phyloP scores from a whole-genome alignment of 2,888 invertebrate species.

The Drosophila helvetica region DNA sequence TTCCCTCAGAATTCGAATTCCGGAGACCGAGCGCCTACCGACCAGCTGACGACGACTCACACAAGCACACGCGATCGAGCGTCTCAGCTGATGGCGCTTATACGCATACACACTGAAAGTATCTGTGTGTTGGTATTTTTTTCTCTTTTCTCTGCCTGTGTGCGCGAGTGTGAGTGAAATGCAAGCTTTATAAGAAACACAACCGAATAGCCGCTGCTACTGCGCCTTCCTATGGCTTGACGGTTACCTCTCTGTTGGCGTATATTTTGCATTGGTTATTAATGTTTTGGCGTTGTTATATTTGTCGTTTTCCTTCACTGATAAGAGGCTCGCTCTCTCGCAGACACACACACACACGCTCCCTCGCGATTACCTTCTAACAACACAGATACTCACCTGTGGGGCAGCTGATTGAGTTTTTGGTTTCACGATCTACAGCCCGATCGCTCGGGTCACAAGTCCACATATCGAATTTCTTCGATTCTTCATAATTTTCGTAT shows the following conservation, averaged over 20 bases:
- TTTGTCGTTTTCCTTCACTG: constrained; percentile 72
- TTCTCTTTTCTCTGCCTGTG: neutral
- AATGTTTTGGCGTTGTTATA: constrained; percentile 61
- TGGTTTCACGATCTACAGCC: constrained; percentile 45
- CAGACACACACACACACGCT: neutral
- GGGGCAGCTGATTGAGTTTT: constrained; percentile 46
- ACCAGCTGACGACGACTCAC: constrained; percentile 39
- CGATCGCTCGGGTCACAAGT: constrained; percentile 63
- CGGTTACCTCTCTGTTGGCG: constrained; percentile 38
- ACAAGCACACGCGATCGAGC: constrained; percentile 55
- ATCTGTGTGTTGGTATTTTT: constrained; percentile 24
- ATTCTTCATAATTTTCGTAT: constrained; percentile 22
- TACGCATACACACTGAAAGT: constrained; percentile 9
- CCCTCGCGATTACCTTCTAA: neutral
- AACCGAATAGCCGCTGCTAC: constrained; percentile 19
- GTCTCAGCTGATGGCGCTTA: constrained; percentile 53
- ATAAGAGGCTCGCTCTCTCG: constrained; percentile 46
- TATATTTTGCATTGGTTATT: constrained; percentile 65
- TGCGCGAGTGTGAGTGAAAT: constrained; percentile 37
- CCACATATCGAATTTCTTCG: constrained; percentile 63
- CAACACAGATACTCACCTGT: constrained; percentile 23
- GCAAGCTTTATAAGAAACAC: constrained; percentile 64
- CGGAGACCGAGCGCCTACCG: constrained; percentile 47
- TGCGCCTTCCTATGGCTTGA: constrained; percentile 13
- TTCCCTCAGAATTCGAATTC: constrained; percentile 56